Base-by-base conservation (phyloP, 1,140 invertebrate species). In the Polyergus mexicanus region DNA sequence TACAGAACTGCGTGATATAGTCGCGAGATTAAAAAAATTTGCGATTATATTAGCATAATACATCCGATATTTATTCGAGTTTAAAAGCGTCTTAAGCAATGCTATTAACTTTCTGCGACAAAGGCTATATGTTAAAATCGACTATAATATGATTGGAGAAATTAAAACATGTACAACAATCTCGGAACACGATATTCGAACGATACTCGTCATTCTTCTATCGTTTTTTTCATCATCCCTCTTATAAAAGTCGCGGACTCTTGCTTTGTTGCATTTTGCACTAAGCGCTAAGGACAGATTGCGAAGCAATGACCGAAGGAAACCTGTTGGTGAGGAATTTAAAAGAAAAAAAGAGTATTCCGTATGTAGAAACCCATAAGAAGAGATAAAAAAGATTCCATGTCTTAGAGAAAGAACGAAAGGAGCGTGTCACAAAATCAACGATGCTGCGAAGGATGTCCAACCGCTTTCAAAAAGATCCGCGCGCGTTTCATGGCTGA, bases 311-410 rank as follows among this genome's bases (percentile, higher is more conserved):
- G 44, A 65, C 47, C 56, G 62, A 68, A 22, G 66, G 41, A 86
- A 88, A 89, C 87, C 88, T 75, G 88, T 89, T 84, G 38, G 84
- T 6, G 32, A 80, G 44, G 88, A 71, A 88, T 91, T 81, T 51
- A 86, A 85, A 71, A 86, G 77, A 78, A 83, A 74, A 62, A 83
- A 47, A 74, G 25, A 10, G 41, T 81, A 83, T 76, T 63, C 54
- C 35, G 32, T 62, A 74, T 58, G 54, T 74, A 58, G 58, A 87
- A 85, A 65, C 62, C 47, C 16, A 62, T 72, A 77, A 71, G 60
- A 65, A 85, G 58, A 72, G 38, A 74, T 56, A 65, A 80, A 75
- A 60, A 56, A 84, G 60, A 75, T 60, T 71, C 66, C 74, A 22
- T 2, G 35, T 63, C 58, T 68, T 72, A 44, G 58, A 41, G 32